phyloP scores from a whole-genome alignment of 2,797 vertebrate species.

The Platalea minor region DNA sequence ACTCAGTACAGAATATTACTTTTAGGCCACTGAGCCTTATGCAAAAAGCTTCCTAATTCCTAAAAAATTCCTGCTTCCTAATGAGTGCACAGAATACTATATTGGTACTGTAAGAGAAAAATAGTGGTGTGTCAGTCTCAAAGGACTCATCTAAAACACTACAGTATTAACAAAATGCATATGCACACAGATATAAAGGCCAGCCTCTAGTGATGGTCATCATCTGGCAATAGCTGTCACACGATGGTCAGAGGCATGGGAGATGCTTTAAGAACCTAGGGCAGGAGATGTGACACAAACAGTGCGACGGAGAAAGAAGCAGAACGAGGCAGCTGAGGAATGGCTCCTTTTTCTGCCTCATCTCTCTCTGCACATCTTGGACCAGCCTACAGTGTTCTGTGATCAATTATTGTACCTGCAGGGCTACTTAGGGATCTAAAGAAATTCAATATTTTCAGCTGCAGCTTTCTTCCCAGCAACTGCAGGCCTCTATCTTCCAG shows the following conservation, averaged over 20 bases:
- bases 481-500: neutral
- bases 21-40: neutral
- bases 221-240: neutral
- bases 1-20: neutral
- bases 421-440: constrained; percentile 28
- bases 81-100: neutral
- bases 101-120: neutral
- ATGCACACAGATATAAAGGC: neutral
- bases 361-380: neutral
- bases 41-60: neutral
- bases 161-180: neutral
- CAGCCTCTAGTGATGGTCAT: neutral
- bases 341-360: neutral
- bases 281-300: neutral
- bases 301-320: neutral
- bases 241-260: neutral
- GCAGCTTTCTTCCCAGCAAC: constrained; percentile 21
- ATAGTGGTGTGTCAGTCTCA: neutral
- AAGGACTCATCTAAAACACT: neutral
- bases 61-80: neutral
- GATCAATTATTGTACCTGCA: constrained; percentile 49
- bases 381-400: neutral
- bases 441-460: constrained; percentile 34
- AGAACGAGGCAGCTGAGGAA: neutral
- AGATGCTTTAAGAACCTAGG: neutral